Evolutionary conservation across 1,140 invertebrate species (phyloP).

Genomic region (Hypothenemus hampei): DNA sequence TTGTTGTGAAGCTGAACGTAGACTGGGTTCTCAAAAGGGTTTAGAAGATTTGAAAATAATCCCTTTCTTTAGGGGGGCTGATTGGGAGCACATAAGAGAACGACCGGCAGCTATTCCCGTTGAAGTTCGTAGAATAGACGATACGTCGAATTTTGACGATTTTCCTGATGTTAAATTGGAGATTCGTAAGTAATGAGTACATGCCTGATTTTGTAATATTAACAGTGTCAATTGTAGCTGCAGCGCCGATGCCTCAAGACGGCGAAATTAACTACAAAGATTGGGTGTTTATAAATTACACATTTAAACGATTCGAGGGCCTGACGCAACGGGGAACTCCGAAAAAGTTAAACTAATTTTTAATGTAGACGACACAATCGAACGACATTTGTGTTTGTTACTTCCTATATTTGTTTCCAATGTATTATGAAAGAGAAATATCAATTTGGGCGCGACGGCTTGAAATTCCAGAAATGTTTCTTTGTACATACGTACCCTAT

Average conservation of each 20-base stretch:
- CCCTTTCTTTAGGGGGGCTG: constrained; percentile 86
- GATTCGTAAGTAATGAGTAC: constrained; percentile 77
- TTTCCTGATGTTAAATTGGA: constrained; percentile 98
- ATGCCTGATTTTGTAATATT: background rate
- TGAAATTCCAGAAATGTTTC: no score
- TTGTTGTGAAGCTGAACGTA: constrained; percentile 91
- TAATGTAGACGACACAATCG: no score
- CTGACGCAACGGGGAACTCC: constrained; percentile 81
- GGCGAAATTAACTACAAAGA: constrained; percentile 89
- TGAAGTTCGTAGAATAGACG: constrained; percentile 89
- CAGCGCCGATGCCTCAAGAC: constrained; percentile 74
- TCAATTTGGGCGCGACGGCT: no score
- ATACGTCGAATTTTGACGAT: constrained; percentile 99
- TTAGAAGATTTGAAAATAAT: constrained; percentile 83
- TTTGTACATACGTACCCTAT: background rate
- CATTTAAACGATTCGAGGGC: constrained; percentile 97
- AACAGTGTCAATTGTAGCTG: constrained; percentile 52
- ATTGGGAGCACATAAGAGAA: constrained; percentile 95
- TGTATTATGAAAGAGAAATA: no score
- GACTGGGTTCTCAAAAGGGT: constrained; percentile 82
- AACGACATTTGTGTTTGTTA: no score
- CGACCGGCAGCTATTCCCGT: constrained; percentile 95
- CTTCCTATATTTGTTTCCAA: no score
- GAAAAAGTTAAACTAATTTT: constrained; percentile 64
- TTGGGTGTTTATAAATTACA: constrained; percentile 99